Evolutionary conservation across 1,140 invertebrate genomes (phyloP), one percentile per base, ranked within the genome.

Genomic region (Cryptotermes secundus): DNA sequence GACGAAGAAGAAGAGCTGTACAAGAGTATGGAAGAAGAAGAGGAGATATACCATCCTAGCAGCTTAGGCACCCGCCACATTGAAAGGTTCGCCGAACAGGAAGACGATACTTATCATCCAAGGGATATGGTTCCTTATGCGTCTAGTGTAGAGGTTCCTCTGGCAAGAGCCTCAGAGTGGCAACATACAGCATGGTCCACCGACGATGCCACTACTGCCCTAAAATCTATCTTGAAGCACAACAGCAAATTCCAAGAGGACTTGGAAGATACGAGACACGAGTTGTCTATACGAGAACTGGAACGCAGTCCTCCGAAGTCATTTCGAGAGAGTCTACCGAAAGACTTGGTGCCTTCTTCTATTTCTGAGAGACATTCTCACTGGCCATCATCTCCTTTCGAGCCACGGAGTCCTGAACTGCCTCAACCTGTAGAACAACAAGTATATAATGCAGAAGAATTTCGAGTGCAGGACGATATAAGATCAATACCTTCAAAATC

Each of bases 1-100:
- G 90, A 84, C 88, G 88, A 65, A 83, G 92, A 87, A 89, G 91
- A 84, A 89, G 91, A 88, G 87, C 90, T 87, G 19, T 87, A 87
- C n/a, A 89, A 90, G 86, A 90, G 34, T 35, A 53, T 82, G 80
- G 85, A 86, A 80, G 83, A 86, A 26, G 84, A 84, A 31, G 83
- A 86, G 34, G 59, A 42, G 34, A 79, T 53, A 9, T 19, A 59
- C 24, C 14, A 42, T 6, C 31, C 26, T 24, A 84, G 19, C 34
- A 34, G 22, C 31, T 84, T 53, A 19, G 38, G 24, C 9, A 81
- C 80, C 12, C 26, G 49, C 7, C n/a, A 84, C 34, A 31, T 80
- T n/a, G 81, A 84, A 24, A 36, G 79, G 36, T 38, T 80, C 35
- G 49, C 72, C 19, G 84, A 82, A 26, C 24, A 42, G 38, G 84